phyloP scores from a whole-genome alignment of 2,888 invertebrate species.

The Hirtodrosophila trivittata region DNA sequence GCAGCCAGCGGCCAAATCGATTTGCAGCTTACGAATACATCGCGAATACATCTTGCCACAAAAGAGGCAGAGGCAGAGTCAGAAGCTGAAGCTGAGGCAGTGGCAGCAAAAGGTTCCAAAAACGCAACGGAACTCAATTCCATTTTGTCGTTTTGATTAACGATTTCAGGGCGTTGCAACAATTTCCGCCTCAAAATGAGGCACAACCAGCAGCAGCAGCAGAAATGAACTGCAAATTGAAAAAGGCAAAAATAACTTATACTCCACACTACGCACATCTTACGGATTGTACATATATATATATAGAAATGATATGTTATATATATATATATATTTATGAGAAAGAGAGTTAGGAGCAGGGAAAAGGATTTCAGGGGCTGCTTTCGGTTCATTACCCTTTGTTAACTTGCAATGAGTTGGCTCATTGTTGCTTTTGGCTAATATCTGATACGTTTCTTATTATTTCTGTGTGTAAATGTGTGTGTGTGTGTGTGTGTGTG shows the following conservation, averaged over 20 bases:
- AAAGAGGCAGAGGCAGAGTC: too few species aligned
- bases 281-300: constrained; percentile 16
- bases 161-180: constrained; percentile 81
- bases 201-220: constrained; percentile 30
- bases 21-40: constrained; percentile 58
- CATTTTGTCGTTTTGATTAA: constrained; percentile 81
- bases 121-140: constrained; percentile 77
- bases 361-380: constrained; percentile 37
- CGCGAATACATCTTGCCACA: too few species aligned
- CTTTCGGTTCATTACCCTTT: constrained; percentile 77
- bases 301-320: too few species aligned
- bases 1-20: constrained; percentile 77
- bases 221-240: constrained; percentile 74
- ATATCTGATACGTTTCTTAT: constrained; percentile 40
- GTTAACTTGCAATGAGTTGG: constrained; percentile 45
- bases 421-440: constrained; percentile 60
- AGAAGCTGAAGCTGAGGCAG: too few species aligned
- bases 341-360: background rate
- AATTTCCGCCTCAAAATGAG: constrained; percentile 80
- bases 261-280: background rate
- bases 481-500: constrained; percentile 13
- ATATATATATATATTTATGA: background rate
- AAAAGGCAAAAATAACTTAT: constrained; percentile 28
- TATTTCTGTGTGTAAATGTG: constrained; percentile 16
- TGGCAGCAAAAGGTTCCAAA: constrained; percentile 26